Evolutionary conservation across 1,140 invertebrate species (phyloP), one percentile per base, ranked within the genome.

Genomic region (Plodia interpunctella): DNA sequence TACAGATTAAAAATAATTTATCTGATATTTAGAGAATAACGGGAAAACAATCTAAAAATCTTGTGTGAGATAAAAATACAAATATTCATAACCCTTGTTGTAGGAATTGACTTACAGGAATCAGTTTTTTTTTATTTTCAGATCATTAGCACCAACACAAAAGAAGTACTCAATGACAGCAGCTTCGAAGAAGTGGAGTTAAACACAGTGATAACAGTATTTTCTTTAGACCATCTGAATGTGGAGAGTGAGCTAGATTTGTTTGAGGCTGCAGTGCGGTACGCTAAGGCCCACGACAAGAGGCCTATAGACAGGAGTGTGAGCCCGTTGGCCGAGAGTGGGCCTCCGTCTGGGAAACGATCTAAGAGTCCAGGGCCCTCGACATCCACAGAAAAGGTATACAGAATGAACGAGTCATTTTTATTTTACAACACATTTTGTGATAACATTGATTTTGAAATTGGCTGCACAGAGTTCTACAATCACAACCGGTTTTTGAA

Each of bases 181-280:
- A 94, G 93, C 65, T 96, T 96, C 88, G 91, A 94, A 57, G 95
- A 96, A 56, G 91, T 95, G 3, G 94, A 95, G 65, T 74, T 94
- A 1, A 92, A 91, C 15, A 96, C 95, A 0, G 79, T 97, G 8
- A 90, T 94, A 32, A 93, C 93, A 4, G 92, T 96, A 28, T 91
- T 97, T 53, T 94, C 95, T 28, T 92, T 95, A 62, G 92, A 95
- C 15, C 89, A 92, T 50, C 79, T 96, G 9, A 93, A 93, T 70
- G 92, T 96, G 35, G 91, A 92, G 58, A 94, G 94, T 0, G 95
- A 97, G 83, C 76, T 95, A 56, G 93, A 95, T 67, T 74, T 97
- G 11, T 96, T 96, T 78, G 91, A 92, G 63, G 95, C 94, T 8
- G 79, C 94, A 5, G 90, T 93, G 11, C 89, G 92, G 13, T 96